Base-by-base conservation (phyloP, 2,888 invertebrate genomes). In the Romanomermis culicivorax region DNA sequence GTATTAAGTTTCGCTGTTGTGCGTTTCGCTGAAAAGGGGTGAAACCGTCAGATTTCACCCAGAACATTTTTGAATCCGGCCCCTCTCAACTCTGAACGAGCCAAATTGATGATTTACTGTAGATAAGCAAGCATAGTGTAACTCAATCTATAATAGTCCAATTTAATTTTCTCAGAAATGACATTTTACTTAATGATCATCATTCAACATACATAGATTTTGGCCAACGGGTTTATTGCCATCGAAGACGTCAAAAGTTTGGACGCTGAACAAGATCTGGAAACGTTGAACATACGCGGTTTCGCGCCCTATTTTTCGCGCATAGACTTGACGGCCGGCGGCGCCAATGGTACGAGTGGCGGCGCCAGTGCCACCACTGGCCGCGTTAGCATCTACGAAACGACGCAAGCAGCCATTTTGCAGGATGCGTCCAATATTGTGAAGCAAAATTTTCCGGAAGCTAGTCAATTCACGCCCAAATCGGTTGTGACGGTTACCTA, bases 231-330 rank as follows among this genome's bases (percentile, higher is more conserved):
- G 26, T 50, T 67, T 30, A 61, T 67, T 29, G 58, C 62, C 14
- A 54, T 66, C 2, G 60, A 62, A 17, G 63, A 64, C 14, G 20
- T 60, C 17, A 51, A 52, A 26, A 49, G 43, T 2, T 55, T 63
- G n/a, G 36, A 50, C 23, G n/a, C 56, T 20, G 57, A 58, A 25
- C 58, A 57, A 20, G 57, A 57, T 17, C 55, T 64, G 26, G 66
- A 65, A 42, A 61, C 62, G 25, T 60, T 63, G 60, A 59, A 62
- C 26, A 57, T 61, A 20, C 56, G 58, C n/a, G 66, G 63, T 36
- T 60, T 67, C 27, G 67, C 67, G 29, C 67, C 67, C 2, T 66
- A 65, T 59, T 66, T 63, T 52, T 62, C 60, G 7, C 59, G 61
- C 3, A 62, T 64, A 29, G 66, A 67, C 55, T 43, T 64, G 23